These are phyloP conservation scores for Lepetodrilus schrolli DNA, from an alignment of 2,888 invertebrate species.

Conservation along the genomic window DNA sequence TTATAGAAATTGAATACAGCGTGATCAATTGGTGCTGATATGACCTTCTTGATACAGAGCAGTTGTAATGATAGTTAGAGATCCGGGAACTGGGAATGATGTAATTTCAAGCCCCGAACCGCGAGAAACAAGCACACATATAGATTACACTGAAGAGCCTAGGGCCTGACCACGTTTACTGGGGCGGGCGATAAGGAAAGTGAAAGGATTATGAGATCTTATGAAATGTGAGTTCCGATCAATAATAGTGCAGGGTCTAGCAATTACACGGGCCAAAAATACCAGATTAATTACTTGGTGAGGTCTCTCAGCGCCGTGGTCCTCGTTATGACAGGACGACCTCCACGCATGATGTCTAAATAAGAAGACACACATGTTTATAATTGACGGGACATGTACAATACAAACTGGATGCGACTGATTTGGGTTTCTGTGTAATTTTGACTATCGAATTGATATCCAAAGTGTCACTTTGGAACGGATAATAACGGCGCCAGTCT, in stretches of 20 bases:
- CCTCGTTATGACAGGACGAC: slow-evolving; percentile 22
- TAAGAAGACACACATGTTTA: slow-evolving; percentile 16
- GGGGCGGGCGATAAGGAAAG: slow-evolving; percentile 31
- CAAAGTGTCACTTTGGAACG: slow-evolving; percentile 15
- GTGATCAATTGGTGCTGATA: slow-evolving; percentile 27
- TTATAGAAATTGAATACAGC: slow-evolving; percentile 25
- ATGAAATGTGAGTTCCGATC: slow-evolving; percentile 31
- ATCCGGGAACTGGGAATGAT: slow-evolving; percentile 16
- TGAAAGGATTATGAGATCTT: slow-evolving; percentile 33
- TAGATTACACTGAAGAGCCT: slow-evolving; percentile 20
- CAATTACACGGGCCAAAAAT: slow-evolving; percentile 35
- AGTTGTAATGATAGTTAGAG: slow-evolving; percentile 15
- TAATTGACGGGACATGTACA: slow-evolving; percentile 27
- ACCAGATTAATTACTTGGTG: slow-evolving; percentile 32
- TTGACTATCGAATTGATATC: slow-evolving; percentile 23
- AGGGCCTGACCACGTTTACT: not conserved
- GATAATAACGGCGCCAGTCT: slow-evolving; percentile 6
- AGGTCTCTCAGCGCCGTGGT: slow-evolving; percentile 6
- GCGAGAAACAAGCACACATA: slow-evolving; percentile 25
- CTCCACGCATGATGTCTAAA: slow-evolving; percentile 18
- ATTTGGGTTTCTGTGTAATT: slow-evolving; percentile 30
- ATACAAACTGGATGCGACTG: slow-evolving; percentile 20
- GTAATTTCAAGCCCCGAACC: slow-evolving; percentile 23
- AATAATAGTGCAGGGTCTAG: slow-evolving; percentile 27
- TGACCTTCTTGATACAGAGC: slow-evolving; percentile 15